Evolutionary conservation across 2,888 invertebrate species (phyloP), one percentile per base, ranked within the genome.

Genomic region (Nasonovia ribisnigri): DNA sequence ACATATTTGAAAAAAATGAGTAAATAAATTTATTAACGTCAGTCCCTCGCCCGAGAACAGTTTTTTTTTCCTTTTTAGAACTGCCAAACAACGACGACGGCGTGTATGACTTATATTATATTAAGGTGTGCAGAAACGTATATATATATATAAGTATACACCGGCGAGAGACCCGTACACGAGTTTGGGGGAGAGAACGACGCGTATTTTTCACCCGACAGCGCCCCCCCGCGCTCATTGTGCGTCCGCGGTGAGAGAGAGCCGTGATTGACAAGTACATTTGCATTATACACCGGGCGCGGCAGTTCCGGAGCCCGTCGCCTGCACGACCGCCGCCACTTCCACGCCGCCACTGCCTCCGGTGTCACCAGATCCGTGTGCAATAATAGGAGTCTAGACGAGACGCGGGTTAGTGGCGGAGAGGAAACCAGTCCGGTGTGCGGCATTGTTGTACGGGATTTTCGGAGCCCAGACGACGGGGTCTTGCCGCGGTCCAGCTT

Each of bases 201-300:
- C 91, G 46, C 20, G 43, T 57, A 54, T 91, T 60, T 91, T 91
- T 36, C 46, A 24, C 51, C 51, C 54, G 42, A 92, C 16, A 42
- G 88, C 77, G 42, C 29, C 29, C 48, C 48, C 29, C 67, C 92
- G 42, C 29, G 42, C 48, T 36, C 91, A 91, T 91, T 91, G 91
- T 91, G 43, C 29, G n/a, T n/a, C 88, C 91, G 42, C 57, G 87
- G 84, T 43, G 92, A 84, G 88, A 77, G 77, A 51, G 88, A 84
- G 89, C 57, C 90, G 93, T 93, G 93, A 93, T 93, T 93, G 93
- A 93, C 93, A 93, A 93, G 93, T 93, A 93, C 93, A 93, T 93
- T 93, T 93, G 93, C 93, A 93, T 93, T 93, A 86, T 92, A 87
- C 43, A 42, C 46, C 57, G 84, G 89, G 92, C 77, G 77, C 43